Base-by-base conservation (phyloP, 1,140 invertebrate species). In the Campoletis sonorensis region DNA sequence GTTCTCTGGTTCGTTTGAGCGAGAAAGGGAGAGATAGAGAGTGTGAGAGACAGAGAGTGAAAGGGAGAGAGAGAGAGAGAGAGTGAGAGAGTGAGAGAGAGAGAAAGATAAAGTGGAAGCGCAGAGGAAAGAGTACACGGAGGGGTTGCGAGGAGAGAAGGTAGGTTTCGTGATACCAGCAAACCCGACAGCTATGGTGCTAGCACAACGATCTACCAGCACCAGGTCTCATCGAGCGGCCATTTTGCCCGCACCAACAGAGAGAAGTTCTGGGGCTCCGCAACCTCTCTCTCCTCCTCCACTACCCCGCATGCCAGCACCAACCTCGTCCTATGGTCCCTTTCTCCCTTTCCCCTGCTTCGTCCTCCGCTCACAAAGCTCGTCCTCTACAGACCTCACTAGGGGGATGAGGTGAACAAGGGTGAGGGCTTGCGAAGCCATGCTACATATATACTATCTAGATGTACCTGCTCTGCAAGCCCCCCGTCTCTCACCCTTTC, bases 351-450 rank as follows among this genome's bases (percentile, higher is more conserved):
- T 75, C 58, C 13, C 49, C 67, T 23, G 23, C 45, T 45, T 45
- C 77, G 40, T 75, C 21, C 79, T 77, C 75, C 82, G 70, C 82
- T 79, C 71, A 81, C 82, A 84, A 84, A 84, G 82, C 82, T 81
- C 82, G 75, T n/a, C 83, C 80, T 76, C 81, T 79, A 51, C 81
- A 82, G 81, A 79, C 79, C 80, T 81, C 83, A 85, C 82, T 45
- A 45, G 79, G 78, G 83, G 82, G 83, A 80, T 88, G 87, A 45
- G 84, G 84, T 84, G 86, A 85, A 87, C 84, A 88, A 89, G 88
- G 88, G 89, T 84, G 88, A 92, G 85, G 86, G 87, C 86, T 84
- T 87, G 85, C 84, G 40, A 84, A 85, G 84, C 86, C 84, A 86
- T 84, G 75, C 82, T 85, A 85, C 86, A 85, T 85, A 84, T 87